Evolutionary conservation across 2,113 vertebrate species (phyloP).

Genomic region (Caretta caretta): DNA sequence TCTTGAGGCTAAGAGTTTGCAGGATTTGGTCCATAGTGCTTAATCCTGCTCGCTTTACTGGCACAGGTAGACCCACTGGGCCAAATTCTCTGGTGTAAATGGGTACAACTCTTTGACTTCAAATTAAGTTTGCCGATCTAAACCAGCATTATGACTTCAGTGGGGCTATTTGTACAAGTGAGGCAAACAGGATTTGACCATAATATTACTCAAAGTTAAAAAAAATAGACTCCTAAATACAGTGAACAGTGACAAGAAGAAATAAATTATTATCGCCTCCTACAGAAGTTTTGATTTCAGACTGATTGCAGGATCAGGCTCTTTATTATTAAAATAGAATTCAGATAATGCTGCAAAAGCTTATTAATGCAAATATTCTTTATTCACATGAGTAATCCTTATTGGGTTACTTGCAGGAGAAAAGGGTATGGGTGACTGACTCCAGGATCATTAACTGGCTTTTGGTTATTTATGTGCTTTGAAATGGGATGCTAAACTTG

Average conservation of each 20-base stretch:
- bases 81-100: neutral
- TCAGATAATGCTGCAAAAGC: neutral
- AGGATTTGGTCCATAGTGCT: neutral
- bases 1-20: neutral
- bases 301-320: neutral
- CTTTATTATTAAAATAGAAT: neutral
- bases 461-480: conserved; percentile 66
- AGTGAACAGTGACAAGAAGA: neutral
- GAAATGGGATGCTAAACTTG: conserved; percentile 54
- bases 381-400: neutral
- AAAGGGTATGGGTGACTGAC: neutral
- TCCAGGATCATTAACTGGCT: conserved; percentile 36
- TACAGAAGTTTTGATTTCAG: neutral
- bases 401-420: neutral
- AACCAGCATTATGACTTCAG: neutral
- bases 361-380: neutral
- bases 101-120: neutral
- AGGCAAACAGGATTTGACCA: neutral
- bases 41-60: neutral
- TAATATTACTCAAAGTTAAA: neutral
- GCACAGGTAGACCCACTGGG: neutral
- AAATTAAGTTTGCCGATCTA: neutral
- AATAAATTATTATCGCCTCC: neutral
- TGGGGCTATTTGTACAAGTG: neutral
- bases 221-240: neutral